Base-by-base conservation (phyloP, 2,797 vertebrate species). In the Thalassophryne amazonica region DNA sequence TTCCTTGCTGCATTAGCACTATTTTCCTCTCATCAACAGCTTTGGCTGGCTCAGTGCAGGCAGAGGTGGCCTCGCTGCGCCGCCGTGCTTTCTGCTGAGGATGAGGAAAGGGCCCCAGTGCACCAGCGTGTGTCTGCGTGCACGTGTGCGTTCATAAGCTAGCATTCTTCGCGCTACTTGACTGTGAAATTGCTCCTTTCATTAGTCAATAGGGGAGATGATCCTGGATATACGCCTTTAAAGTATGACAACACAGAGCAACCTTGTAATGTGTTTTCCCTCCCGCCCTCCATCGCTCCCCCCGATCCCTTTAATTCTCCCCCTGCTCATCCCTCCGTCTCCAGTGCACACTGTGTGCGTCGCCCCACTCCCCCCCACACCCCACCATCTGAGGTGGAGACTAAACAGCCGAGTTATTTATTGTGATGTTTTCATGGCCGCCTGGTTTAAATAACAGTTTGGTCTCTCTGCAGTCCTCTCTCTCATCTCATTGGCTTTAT, bases 401-500 rank as follows among this genome's bases (percentile, higher is more conserved):
- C 85, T 86, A 85, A 90, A 89, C 85, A 87, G 80, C 80, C 57
- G 59, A 76, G 81, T 89, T 89, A 89, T 90, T 91, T 90, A 89
- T 87, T 84, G 87, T 86, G 82, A 80, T 84, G 82, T 86, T 84
- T 89, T 86, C 55, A 67, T 62, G 77, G 78, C 66, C 71, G 84
- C 84, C 86, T 85, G 85, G 85, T 86, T 88, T 90, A 85, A 90
- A 90, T 90, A 88, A 88, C 78, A 83, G 75, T 85, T 84, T 81
- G 85, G 78, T 78, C 73, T 80, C 75, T 59, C 65, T 61, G 50
- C 79, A 62, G 30, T 77, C 73, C 63, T 69, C 59, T 65, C 55
- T 82, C 71, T 76, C 75, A 69, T 74, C 74, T 81, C 66, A 25
- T 60, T 61, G 63, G 34, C 66, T 83, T 74, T 78, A 62, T 76